phyloP scores from a whole-genome alignment of 2,888 invertebrate species.

The Nephrocerus scutellatus region DNA sequence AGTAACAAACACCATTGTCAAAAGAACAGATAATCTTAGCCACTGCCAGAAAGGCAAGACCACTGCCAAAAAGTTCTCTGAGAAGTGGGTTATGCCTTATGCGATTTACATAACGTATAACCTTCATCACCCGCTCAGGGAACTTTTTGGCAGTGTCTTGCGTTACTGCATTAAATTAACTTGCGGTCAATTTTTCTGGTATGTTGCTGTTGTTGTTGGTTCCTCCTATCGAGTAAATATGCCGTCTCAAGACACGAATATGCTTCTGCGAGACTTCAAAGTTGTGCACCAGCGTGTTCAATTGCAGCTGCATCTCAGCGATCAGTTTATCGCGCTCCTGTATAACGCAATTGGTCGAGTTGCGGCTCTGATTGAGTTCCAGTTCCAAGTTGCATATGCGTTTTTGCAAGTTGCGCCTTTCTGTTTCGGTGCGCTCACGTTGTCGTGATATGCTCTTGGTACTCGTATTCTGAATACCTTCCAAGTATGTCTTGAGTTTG shows the following conservation, averaged over 20 bases:
- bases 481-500: conserved; percentile 33
- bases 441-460: conserved; percentile 38
- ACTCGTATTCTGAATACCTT: conserved; percentile 31
- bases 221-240: conserved; percentile 38
- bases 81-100: too few species aligned
- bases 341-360: conserved; percentile 37
- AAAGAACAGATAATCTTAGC: too few species aligned
- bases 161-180: too few species aligned
- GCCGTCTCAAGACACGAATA: conserved; percentile 40
- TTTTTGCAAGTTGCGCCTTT: conserved; percentile 38
- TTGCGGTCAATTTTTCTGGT: too few species aligned
- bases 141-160: too few species aligned
- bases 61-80: too few species aligned
- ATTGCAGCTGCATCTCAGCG: conserved; percentile 40
- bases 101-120: too few species aligned
- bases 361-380: conserved; percentile 42
- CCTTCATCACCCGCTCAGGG: too few species aligned
- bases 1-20: too few species aligned
- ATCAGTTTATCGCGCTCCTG: conserved; percentile 44
- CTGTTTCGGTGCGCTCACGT: conserved; percentile 41
- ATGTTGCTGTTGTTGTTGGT: conserved; percentile 20
- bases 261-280: conserved; percentile 46
- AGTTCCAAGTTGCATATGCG: conserved; percentile 42
- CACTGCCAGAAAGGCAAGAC: too few species aligned
- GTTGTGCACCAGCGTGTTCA: conserved; percentile 40